Conservation (phyloP, 1,140 invertebrate species). For the Rhopalosiphum maidis region DNA sequence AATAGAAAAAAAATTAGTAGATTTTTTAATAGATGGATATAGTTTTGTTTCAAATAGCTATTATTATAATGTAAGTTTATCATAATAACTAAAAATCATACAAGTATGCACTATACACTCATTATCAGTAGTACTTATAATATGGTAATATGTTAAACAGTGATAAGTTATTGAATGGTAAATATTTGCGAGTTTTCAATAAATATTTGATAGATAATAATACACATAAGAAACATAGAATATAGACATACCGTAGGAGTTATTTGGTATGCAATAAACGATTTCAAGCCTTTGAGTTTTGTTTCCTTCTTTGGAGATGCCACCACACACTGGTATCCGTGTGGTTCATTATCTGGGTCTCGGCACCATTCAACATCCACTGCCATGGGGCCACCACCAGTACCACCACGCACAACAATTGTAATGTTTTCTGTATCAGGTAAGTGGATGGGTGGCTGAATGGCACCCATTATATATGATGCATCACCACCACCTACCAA, state of each 20-base stretch:
- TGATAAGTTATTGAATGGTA: neutral
- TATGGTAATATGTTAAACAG: neutral
- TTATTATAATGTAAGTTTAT: no score
- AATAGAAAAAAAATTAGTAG: neutral
- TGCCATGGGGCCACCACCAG: slow-evolving; percentile 61
- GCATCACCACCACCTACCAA: slow-evolving; percentile 79
- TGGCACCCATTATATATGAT: slow-evolving; percentile 81
- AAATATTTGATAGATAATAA: no score
- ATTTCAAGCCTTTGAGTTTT: slow-evolving; percentile 96
- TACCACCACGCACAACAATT: slow-evolving; percentile 69
- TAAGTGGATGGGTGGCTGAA: slow-evolving; percentile 70
- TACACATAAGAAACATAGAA: neutral
- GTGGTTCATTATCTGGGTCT: slow-evolving; percentile 65
- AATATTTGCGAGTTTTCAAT: neutral
- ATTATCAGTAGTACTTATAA: neutral
- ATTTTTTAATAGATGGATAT: no score
- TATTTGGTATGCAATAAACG: slow-evolving; percentile 95
- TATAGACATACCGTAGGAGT: slow-evolving; percentile 79
- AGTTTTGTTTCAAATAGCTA: no score
- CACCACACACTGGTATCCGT: slow-evolving; percentile 80
- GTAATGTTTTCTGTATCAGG: slow-evolving; percentile 79
- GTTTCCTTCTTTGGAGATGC: slow-evolving; percentile 96
- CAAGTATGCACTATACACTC: neutral
- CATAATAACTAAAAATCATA: no score
- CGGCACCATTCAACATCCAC: slow-evolving; percentile 73